Conservation (phyloP, 2,888 invertebrate genomes). For the Allacma fusca region DNA sequence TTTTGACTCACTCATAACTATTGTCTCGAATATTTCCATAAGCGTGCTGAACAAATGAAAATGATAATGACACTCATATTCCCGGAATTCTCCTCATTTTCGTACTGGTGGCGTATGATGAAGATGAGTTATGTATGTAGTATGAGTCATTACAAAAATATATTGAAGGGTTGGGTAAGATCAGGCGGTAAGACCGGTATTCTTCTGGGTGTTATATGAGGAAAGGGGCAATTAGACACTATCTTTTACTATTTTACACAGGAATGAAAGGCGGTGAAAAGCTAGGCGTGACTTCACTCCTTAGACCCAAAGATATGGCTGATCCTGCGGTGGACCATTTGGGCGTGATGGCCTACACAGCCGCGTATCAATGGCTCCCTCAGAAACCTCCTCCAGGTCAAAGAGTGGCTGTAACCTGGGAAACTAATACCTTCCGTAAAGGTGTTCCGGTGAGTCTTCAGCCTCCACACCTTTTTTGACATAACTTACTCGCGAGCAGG, state of each 20-base stretch:
- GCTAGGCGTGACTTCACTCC: conserved; percentile 85
- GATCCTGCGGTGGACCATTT: conserved; percentile 94
- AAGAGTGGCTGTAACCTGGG: conserved; percentile 77
- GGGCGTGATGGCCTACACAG: conserved; percentile 97
- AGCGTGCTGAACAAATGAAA: background rate
- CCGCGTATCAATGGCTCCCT: conserved; percentile 88
- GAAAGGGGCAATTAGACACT: background rate
- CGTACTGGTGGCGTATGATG: background rate
- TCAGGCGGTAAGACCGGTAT: conserved; percentile 11
- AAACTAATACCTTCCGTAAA: conserved; percentile 58
- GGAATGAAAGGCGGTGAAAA: conserved; percentile 71
- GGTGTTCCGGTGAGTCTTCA: conserved; percentile 54
- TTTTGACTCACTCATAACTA: background rate
- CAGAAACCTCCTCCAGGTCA: conserved; percentile 85
- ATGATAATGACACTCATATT: background rate
- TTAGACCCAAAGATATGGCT: conserved; percentile 93
- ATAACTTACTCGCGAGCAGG: too few species aligned
- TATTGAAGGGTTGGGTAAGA: conserved; percentile 14
- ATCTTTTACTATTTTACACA: conserved; percentile 61
- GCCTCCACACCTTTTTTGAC: background rate
- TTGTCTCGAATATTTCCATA: background rate
- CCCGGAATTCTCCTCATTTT: background rate
- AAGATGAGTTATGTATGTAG: background rate
- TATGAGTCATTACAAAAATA: background rate
- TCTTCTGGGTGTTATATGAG: background rate